Evolutionary conservation across 2,888 invertebrate species (phyloP).

Genomic region (Chalcosyrphus nemorum): DNA sequence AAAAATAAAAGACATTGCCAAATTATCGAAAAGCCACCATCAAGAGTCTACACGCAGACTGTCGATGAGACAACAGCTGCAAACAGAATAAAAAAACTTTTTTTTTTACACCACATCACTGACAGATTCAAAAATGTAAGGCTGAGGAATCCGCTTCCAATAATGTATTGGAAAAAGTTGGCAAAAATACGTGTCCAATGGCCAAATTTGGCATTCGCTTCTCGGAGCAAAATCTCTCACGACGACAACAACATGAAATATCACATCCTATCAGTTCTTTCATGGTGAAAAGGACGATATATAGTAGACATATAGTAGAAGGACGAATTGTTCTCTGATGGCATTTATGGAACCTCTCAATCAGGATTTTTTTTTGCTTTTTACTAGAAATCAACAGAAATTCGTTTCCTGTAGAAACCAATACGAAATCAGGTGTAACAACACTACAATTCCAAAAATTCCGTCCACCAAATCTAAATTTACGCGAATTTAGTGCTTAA

Average conservation of each 20-base stretch:
- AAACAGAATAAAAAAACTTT: slow-evolving; percentile 2
- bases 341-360: neutral
- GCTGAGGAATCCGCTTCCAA: neutral
- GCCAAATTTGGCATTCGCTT: neutral
- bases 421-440: neutral
- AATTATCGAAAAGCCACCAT: slow-evolving; percentile 37
- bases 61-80: slow-evolving; percentile 17
- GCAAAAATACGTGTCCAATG: neutral
- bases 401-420: neutral
- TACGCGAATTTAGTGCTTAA: no score
- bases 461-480: neutral
- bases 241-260: neutral
- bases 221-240: neutral
- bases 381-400: neutral
- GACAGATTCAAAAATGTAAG: slow-evolving; percentile 17
- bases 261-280: no score
- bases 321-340: neutral
- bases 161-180: slow-evolving; percentile 7
- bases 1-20: slow-evolving; percentile 13
- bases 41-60: neutral
- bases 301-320: neutral
- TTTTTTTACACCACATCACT: slow-evolving; percentile 7
- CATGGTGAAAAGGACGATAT: no score
- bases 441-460: neutral
- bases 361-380: neutral